Evolutionary conservation across 2,888 invertebrate genomes (phyloP).

Genomic region (Apodemia zela): DNA sequence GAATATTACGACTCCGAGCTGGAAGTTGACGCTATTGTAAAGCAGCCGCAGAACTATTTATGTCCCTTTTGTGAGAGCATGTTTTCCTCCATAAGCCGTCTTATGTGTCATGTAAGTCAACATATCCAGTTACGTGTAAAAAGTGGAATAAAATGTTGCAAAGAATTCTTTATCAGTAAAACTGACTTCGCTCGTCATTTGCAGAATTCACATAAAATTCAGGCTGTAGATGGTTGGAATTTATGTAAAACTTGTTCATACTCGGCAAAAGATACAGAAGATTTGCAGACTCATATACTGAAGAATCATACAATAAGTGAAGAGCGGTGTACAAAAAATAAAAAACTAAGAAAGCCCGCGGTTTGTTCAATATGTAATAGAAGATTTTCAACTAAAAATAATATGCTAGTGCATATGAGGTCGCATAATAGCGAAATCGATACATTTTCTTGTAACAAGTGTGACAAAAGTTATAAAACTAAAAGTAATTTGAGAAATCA

Average conservation of each 20-base stretch:
- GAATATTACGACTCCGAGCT: slow-evolving; percentile 35
- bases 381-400: slow-evolving; percentile 70
- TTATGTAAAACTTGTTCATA: slow-evolving; percentile 48
- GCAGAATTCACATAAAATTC: slow-evolving; percentile 41
- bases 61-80: slow-evolving; percentile 55
- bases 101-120: slow-evolving; percentile 50
- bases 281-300: slow-evolving; percentile 27
- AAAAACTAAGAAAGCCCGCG: slow-evolving; percentile 53
- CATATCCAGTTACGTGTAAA: slow-evolving; percentile 46
- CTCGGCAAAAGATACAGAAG: slow-evolving; percentile 31
- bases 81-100: slow-evolving; percentile 51
- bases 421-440: slow-evolving; percentile 45
- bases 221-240: slow-evolving; percentile 21
- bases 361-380: slow-evolving; percentile 72
- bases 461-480: slow-evolving; percentile 64
- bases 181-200: slow-evolving; percentile 48
- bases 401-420: slow-evolving; percentile 67
- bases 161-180: slow-evolving; percentile 37
- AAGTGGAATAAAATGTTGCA: slow-evolving; percentile 47
- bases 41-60: slow-evolving; percentile 29
- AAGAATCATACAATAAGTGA: slow-evolving; percentile 23
- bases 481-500: slow-evolving; percentile 67
- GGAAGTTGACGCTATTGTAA: slow-evolving; percentile 27
- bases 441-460: slow-evolving; percentile 56
- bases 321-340: slow-evolving; percentile 27